phyloP scores from a whole-genome alignment of 2,797 vertebrate species.

The Anguilla megastoma region DNA sequence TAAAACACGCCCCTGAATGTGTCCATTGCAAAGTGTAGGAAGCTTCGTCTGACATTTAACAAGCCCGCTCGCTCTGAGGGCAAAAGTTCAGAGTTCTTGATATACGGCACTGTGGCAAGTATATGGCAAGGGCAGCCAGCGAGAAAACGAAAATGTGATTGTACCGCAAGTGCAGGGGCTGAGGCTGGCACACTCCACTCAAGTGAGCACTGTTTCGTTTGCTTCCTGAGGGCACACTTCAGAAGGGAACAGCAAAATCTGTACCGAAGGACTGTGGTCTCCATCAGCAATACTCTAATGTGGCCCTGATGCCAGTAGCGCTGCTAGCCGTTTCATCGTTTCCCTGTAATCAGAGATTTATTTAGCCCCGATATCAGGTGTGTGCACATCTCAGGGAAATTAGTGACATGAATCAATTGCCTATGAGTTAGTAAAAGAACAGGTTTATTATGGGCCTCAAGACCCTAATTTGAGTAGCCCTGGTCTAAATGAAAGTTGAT shows the following conservation, averaged over 20 bases:
- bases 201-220: background rate
- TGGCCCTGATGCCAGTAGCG: background rate
- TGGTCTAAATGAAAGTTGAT: background rate
- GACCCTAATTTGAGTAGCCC: background rate
- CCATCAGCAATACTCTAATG: background rate
- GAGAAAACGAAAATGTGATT: slow-evolving; percentile 34
- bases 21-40: slow-evolving; percentile 52
- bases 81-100: slow-evolving; percentile 58
- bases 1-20: slow-evolving; percentile 56
- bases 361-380: background rate
- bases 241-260: background rate
- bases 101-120: slow-evolving; percentile 48
- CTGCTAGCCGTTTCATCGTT: background rate
- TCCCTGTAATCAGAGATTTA: background rate
- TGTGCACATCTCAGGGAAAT: background rate
- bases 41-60: slow-evolving; percentile 46
- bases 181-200: background rate
- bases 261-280: background rate
- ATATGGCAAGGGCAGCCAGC: slow-evolving; percentile 25
- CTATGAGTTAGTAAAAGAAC: background rate
- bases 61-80: slow-evolving; percentile 41
- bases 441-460: background rate
- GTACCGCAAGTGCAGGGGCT: background rate
- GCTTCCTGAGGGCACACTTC: background rate
- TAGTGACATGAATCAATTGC: background rate